Conservation (phyloP, 2,888 invertebrate species). For the Andrena flavipes region DNA sequence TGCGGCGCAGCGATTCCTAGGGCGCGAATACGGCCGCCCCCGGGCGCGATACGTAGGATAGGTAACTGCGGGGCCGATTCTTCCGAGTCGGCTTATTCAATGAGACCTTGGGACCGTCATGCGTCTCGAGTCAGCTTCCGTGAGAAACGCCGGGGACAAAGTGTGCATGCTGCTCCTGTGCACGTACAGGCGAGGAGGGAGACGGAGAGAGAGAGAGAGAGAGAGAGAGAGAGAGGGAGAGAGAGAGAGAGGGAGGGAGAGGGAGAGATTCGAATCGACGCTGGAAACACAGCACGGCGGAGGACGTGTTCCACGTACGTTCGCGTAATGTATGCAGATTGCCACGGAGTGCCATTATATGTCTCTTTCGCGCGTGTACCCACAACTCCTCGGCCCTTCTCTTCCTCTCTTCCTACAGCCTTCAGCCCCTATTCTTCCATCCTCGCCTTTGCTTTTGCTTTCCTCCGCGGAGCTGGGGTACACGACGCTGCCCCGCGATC, state of each 20-base stretch:
- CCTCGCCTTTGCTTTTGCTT: conserved; percentile 11
- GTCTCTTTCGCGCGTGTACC: conserved; percentile 76
- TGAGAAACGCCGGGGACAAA: conserved; percentile 80
- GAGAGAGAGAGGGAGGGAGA: background rate
- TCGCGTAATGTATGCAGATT: conserved; percentile 82
- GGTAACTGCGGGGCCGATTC: conserved; percentile 51
- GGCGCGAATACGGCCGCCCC: conserved; percentile 33
- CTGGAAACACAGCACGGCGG: conserved; percentile 2
- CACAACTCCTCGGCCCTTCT: conserved; percentile 33
- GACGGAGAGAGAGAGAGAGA: background rate
- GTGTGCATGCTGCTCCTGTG: conserved; percentile 47
- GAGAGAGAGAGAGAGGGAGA: background rate
- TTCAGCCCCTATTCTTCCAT: conserved; percentile 16
- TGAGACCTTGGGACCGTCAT: conserved; percentile 78
- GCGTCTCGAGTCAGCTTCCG: conserved; percentile 78
- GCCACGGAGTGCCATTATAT: conserved; percentile 77
- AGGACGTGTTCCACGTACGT: conserved; percentile 21
- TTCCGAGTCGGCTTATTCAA: conserved; percentile 66
- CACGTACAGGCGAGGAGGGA: background rate
- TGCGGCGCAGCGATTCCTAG: conserved; percentile 59
- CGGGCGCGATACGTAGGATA: conserved; percentile 36
- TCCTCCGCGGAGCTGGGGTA: background rate
- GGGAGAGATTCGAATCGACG: conserved; percentile 1
- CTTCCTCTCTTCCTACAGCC: conserved; percentile 28
- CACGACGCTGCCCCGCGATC: background rate